Base-by-base conservation (phyloP, 2,113 vertebrate genomes). In the Myanophis thanlyinensis region DNA sequence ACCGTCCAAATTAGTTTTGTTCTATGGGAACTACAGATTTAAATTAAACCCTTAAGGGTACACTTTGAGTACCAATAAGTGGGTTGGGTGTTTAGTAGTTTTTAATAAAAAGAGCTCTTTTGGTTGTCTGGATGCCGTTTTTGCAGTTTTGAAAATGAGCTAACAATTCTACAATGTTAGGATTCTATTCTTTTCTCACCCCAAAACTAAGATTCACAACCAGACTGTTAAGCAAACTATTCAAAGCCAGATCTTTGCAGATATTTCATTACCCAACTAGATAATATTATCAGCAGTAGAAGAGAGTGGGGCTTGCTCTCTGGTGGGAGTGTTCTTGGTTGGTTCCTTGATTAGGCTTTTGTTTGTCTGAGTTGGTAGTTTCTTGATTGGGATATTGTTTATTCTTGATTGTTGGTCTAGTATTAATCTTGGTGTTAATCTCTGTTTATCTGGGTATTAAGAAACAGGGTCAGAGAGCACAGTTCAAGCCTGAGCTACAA, bases 11-110 rank as follows among this genome's bases (percentile, higher is more conserved):
- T 88, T 94, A 91, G 53, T 93, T 86, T 92, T 90, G 3, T 91
- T 84, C 25, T 23, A 93, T 92, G 23, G 54, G 88, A 40, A 94
- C 89, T 89, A 91, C 54, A 27, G 20, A 86, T 95, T 94, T 85
- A 73, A 90, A 94, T 93, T 88, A 90, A 54, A 92, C 49, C 52
- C n/a, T 93, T 52, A 27, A 54, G 85, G 73, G 87, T 9, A 93
- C 40, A 84, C 22, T 56, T 95, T 15, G 46, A 59, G 35, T 51
- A 92, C 22, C 8, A 49, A 93, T 84, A 35, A 86, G 13, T 88
- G 91, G 59, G 87, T 89, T 86, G 90, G 49, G 91, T 94, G 44
- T 49, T 95, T n/a, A 51, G 7, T 9, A 49, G 30, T 93, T 23
- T 49, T 93, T 93, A 95, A 47, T 87, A 59, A 87, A 49, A 47